These are phyloP conservation scores for Drosophila lowei DNA, from an alignment of 1,140 invertebrate species.

Conservation along the genomic window DNA sequence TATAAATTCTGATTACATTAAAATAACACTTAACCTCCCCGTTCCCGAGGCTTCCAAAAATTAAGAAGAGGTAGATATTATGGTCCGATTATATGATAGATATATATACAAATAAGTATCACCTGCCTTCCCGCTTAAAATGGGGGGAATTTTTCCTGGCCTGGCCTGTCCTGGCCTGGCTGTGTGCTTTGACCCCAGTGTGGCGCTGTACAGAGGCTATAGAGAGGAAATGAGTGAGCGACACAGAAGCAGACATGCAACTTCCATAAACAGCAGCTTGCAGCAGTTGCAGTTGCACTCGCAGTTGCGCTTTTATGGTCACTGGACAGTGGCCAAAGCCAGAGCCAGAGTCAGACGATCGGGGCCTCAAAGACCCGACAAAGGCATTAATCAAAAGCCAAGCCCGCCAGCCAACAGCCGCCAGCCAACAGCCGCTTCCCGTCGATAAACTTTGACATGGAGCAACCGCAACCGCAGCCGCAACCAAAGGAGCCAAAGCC, in stretches of 20 bases:
- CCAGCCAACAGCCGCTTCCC: background rate
- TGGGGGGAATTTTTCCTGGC: too few species aligned
- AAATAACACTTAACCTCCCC: too few species aligned
- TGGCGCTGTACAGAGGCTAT: too few species aligned
- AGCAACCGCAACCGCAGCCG: background rate
- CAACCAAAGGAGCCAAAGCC: too few species aligned
- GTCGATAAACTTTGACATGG: constrained; percentile 75
- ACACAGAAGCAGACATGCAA: constrained; percentile 40
- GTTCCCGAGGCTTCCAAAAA: too few species aligned
- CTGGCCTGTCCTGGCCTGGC: constrained; percentile 1
- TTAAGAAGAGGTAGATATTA: too few species aligned
- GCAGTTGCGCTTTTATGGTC: constrained; percentile 51
- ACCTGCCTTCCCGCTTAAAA: too few species aligned
- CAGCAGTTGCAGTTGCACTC: constrained; percentile 46
- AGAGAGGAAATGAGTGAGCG: background rate
- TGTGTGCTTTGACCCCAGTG: constrained; percentile 53
- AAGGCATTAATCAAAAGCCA: constrained; percentile 61
- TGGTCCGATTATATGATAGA: too few species aligned
- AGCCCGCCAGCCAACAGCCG: too few species aligned
- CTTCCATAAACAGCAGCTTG: constrained; percentile 66
- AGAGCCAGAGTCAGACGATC: background rate
- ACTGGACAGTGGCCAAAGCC: constrained; percentile 10
- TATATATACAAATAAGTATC: too few species aligned
- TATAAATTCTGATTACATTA: too few species aligned
- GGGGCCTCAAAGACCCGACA: constrained; percentile 34